Percentiles rank a stretch among this genome's conserved stretches.
Evolutionary conservation across 2,113 vertebrate species (phyloP).

Genomic region (Pachypanchax playfairii): DNA sequence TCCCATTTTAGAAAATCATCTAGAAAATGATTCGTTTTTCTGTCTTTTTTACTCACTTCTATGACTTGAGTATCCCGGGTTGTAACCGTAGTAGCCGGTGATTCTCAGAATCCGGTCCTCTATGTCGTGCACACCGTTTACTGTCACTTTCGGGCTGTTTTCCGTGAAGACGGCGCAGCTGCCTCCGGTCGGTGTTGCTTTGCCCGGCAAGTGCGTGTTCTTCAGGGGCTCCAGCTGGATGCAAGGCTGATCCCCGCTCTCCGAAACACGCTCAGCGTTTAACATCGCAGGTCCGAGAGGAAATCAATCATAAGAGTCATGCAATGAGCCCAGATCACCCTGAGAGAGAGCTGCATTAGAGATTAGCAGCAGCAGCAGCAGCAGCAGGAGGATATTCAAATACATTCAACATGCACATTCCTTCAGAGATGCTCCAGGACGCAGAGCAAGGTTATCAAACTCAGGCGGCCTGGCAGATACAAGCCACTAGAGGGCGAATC

Average conservation of each 20-base stretch:
- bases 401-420: constrained; percentile 55
- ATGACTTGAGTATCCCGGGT: constrained; percentile 94
- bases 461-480: constrained; percentile 43
- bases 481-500: constrained; percentile 76
- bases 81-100: constrained; percentile 98
- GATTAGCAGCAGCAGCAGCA: constrained; percentile 47
- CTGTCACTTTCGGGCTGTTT: constrained; percentile 83
- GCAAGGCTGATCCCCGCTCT: constrained; percentile 68
- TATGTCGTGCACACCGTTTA: constrained; percentile 95
- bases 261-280: constrained; percentile 57
- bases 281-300: constrained; percentile 70
- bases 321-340: constrained; percentile 61
- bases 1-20: neutral
- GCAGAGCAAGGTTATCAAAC: constrained; percentile 69
- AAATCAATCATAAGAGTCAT: constrained; percentile 35
- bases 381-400: constrained; percentile 44
- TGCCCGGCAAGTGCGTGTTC: constrained; percentile 71
- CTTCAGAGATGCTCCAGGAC: constrained; percentile 68
- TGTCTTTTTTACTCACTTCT: constrained; percentile 86
- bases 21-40: constrained; percentile 4
- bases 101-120: constrained; percentile 96
- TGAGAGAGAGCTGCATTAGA: constrained; percentile 55
- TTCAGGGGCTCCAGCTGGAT: constrained; percentile 73
- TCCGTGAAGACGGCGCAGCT: constrained; percentile 47
- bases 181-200: constrained; percentile 67